Base-by-base conservation (phyloP, 2,888 invertebrate species). In the Eutolmus rufibarbis region DNA sequence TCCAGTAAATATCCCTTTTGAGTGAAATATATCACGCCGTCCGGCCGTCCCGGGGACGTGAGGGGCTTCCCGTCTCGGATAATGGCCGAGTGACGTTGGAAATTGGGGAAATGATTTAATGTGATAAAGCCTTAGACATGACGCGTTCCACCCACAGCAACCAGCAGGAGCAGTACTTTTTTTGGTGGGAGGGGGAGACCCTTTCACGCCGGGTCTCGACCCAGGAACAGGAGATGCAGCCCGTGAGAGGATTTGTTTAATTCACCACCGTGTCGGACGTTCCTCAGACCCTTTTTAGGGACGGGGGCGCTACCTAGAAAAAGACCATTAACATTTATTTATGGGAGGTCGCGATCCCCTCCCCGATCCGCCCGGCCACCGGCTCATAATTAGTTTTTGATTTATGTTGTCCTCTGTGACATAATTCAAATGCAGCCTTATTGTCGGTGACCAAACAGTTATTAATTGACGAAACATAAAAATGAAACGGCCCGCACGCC, bases 1-100 rank as follows among this genome's bases (percentile, higher is more conserved):
- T 85, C 85, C 74, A 85, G 85, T 85, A 85, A 85, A 85, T 85
- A 85, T 85, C 85, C 85, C 74, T 85, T 85, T 85, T 85, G 85
- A 85, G 85, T 74, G 85, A 85, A 74, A 85, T 85, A 85, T 85
- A 85, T 85, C 85, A 85, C 37, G 85, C 31, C 85, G 74, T n/a
- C 43, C 43, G 74, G 34, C 37, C 43, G 74, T 16, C 37, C 40
- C 19, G 23, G 66, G 19, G 82, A 84, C 19, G 66, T 84, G 66
- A 37, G 66, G 82, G 66, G 37, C 66, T 66, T 34, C 46, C 28
- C 66, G 74, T 74, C n/a, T 46, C 46, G 74, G 74, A 85, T 85
- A 85, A 85, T 85, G 85, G 85, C 43, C 23, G 85, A 74, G 66
- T 85, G 85, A 85, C 85, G 40, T 85, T 43, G n/a, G 46, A 85